A percentile compares a stretch with the other conserved stretches of the same genome.
These are phyloP conservation scores for Cichlasoma orientale DNA, from an alignment of 2,797 vertebrate genomes.

Conservation along the genomic window DNA sequence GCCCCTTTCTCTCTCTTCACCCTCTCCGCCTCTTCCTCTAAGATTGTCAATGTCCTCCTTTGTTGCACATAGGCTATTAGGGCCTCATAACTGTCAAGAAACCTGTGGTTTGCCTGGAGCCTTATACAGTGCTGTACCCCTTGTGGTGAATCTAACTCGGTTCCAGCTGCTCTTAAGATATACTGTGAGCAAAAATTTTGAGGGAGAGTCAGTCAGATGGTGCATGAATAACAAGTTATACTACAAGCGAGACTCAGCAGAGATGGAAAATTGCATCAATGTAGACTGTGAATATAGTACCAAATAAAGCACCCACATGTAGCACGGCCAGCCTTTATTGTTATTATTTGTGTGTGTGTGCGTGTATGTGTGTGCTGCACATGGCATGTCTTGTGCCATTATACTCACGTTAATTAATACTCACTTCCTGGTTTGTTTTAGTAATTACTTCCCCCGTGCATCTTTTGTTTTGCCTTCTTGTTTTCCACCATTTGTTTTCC, in stretches of 20 bases:
- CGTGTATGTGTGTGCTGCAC: neutral
- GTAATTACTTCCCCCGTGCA: neutral
- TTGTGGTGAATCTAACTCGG: conserved; percentile 43
- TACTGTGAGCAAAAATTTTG: conserved; percentile 21
- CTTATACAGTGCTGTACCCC: conserved; percentile 45
- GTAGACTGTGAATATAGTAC: neutral
- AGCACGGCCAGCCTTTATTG: neutral
- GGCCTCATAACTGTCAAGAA: conserved; percentile 67
- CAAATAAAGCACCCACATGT: neutral
- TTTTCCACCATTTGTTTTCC: neutral
- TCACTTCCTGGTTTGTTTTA: neutral
- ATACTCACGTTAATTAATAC: neutral
- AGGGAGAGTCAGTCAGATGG: conserved; percentile 23
- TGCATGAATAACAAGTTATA: conserved; percentile 5
- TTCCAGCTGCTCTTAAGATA: conserved; percentile 47
- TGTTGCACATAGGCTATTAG: conserved; percentile 63
- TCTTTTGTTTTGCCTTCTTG: neutral
- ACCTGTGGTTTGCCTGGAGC: conserved; percentile 70
- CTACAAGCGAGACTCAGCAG: neutral
- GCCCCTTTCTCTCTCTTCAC: conserved; percentile 26
- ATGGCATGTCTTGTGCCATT: neutral
- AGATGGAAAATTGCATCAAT: conserved; percentile 2
- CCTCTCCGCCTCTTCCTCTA: conserved; percentile 19
- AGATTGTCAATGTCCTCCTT: conserved; percentile 53
- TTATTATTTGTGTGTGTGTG: neutral